Percentiles rank a stretch among this genome's conserved stretches.
Conservation (phyloP, 2,113 vertebrate species). For the Tringa solitaria region DNA sequence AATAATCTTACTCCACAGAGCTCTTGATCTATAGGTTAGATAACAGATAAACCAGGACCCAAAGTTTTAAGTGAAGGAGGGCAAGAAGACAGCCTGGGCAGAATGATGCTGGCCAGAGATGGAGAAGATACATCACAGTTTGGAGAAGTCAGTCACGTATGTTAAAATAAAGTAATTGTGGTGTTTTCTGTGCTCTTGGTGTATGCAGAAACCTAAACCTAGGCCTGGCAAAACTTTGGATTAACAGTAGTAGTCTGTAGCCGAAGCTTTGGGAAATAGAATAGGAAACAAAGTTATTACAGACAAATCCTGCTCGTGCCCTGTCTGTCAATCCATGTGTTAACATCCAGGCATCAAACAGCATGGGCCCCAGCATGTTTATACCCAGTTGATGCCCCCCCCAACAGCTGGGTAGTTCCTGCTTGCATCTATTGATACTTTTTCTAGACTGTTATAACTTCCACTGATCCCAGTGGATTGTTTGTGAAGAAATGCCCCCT, state of each 20-base stretch:
- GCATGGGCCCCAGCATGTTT: accelerated
- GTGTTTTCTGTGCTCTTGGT: neutral
- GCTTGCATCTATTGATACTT: neutral
- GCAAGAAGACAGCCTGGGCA: neutral
- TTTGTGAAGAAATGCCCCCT: neutral
- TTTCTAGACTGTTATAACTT: neutral
- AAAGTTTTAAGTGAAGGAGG: neutral
- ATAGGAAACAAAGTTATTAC: neutral
- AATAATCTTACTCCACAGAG: neutral
- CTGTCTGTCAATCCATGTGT: accelerated
- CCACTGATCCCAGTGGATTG: neutral
- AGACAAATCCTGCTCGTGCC: neutral
- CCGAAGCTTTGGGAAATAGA: neutral
- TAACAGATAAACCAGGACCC: neutral
- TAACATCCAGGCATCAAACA: neutral
- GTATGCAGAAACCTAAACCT: neutral
- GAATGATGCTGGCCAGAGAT: neutral
- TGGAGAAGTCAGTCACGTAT: neutral
- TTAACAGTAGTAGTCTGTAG: no score
- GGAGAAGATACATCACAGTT: neutral
- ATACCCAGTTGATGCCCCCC: neutral
- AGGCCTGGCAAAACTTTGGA: neutral
- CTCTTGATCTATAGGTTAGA: neutral
- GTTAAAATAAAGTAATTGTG: neutral
- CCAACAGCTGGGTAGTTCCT: neutral